Evolutionary conservation across 2,113 vertebrate species (phyloP).

Genomic region (Pungitius pungitius): DNA sequence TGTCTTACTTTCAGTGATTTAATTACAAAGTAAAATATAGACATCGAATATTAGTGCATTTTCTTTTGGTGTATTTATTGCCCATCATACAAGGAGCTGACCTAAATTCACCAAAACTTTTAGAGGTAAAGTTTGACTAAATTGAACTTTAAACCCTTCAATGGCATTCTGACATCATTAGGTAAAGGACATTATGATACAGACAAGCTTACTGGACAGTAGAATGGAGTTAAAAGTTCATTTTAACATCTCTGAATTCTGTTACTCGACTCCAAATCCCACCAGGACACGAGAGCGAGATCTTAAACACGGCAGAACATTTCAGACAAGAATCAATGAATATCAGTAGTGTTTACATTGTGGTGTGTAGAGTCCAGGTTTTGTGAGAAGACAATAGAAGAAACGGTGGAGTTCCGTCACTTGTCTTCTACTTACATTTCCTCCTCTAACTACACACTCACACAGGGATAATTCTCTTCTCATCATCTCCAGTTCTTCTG

Average conservation of each 20-base stretch:
- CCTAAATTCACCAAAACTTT: neutral
- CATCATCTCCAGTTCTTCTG: constrained; percentile 69
- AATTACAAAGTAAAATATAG: neutral
- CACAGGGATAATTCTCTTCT: constrained; percentile 77
- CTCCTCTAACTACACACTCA: constrained; percentile 50
- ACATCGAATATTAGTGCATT: neutral
- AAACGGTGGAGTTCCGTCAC: constrained; percentile 18
- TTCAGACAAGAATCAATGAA: neutral
- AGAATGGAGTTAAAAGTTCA: neutral
- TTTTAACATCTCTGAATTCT: neutral
- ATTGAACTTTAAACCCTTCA: too few relatives aligned
- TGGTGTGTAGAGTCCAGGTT: neutral
- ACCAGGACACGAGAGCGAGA: neutral
- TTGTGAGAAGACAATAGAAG: neutral
- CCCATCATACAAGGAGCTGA: constrained; percentile 4
- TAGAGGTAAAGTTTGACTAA: neutral
- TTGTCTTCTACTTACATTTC: neutral
- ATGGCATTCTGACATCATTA: neutral
- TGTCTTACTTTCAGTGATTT: neutral
- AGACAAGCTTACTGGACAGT: neutral
- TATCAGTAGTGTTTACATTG: neutral
- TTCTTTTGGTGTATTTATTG: neutral
- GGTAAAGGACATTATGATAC: neutral
- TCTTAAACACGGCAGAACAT: neutral
- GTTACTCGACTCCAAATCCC: neutral